These are phyloP conservation scores for Mionectes olivaceus DNA, from an alignment of 2,797 vertebrate genomes.

Conservation along the genomic window DNA sequence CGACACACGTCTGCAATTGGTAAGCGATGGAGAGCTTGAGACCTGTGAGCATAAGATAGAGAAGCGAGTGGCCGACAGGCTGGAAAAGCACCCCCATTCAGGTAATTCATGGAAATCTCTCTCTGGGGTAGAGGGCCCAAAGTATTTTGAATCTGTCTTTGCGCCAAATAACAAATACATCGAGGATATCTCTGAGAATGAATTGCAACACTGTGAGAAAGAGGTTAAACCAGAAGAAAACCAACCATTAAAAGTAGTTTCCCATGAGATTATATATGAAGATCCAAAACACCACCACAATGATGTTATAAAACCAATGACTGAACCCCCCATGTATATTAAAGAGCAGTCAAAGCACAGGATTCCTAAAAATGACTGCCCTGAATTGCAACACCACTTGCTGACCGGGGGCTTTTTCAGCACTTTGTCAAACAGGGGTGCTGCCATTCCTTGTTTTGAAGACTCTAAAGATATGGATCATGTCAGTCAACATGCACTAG, in stretches of 20 bases:
- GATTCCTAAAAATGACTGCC: conserved; percentile 76
- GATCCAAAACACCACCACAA: conserved; percentile 64
- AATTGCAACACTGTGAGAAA: conserved; percentile 73
- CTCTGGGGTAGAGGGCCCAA: conserved; percentile 68
- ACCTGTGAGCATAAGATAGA: conserved; percentile 58
- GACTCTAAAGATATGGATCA: conserved; percentile 77
- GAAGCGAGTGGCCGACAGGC: conserved; percentile 48
- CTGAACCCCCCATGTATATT: conserved; percentile 67
- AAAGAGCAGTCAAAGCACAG: conserved; percentile 72
- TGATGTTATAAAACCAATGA: conserved; percentile 67
- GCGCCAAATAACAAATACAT: conserved; percentile 60
- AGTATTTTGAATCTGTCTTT: conserved; percentile 70
- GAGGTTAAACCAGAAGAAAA: conserved; percentile 72
- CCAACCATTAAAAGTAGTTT: conserved; percentile 54
- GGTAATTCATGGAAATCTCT: conserved; percentile 68
- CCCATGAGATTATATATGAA: conserved; percentile 61
- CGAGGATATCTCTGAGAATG: conserved; percentile 70
- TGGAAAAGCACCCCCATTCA: conserved; percentile 55
- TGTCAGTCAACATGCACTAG: conserved; percentile 67
- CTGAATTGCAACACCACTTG: conserved; percentile 80
- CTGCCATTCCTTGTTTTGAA: conserved; percentile 77
- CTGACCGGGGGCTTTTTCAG: conserved; percentile 77
- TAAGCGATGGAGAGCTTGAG: conserved; percentile 79
- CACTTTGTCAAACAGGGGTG: conserved; percentile 74
- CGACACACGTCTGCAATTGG: conserved; percentile 77